Conservation (phyloP, 1,140 invertebrate genomes). For the Coelopa frigida region DNA sequence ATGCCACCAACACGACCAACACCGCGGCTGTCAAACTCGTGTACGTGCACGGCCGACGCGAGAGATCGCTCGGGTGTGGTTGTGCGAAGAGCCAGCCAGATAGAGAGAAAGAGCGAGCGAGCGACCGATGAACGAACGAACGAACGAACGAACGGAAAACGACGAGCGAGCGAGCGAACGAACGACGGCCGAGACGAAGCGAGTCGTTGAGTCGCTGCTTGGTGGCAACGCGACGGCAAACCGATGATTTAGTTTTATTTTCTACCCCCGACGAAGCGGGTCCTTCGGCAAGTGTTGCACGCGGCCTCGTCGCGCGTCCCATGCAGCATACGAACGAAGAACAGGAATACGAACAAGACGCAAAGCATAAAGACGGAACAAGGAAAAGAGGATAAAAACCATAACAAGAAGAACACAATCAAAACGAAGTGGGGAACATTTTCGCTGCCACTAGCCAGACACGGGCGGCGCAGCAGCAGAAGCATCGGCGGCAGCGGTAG, state of each 20-base stretch:
- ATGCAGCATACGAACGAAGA: neutral
- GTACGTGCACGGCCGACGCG: too few relatives aligned
- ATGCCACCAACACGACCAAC: too few relatives aligned
- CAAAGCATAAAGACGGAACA: slow-evolving; percentile 1
- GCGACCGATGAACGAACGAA: too few relatives aligned
- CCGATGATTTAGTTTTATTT: slow-evolving; percentile 17
- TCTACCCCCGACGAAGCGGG: slow-evolving; percentile 14
- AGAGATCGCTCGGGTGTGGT: too few relatives aligned
- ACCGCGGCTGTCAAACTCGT: too few relatives aligned
- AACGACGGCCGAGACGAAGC: slow-evolving; percentile 1
- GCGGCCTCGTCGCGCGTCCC: neutral
- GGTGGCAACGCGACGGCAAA: slow-evolving; percentile 4
- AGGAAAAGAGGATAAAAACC: slow-evolving; percentile 6
- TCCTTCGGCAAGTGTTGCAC: neutral
- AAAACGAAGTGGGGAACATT: too few relatives aligned
- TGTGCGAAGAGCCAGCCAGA: too few relatives aligned
- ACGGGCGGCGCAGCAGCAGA: too few relatives aligned
- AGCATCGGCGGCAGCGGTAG: too few relatives aligned
- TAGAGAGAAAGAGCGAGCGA: too few relatives aligned
- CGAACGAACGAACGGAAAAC: slow-evolving; percentile 8
- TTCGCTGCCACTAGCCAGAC: too few relatives aligned
- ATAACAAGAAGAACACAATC: slow-evolving; percentile 3
- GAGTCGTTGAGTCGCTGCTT: slow-evolving; percentile 8
- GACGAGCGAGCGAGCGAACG: slow-evolving; percentile 5
- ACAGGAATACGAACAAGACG: neutral